Conservation (phyloP, 92 coral and sea anemone species). For the Umimayanthus kanabou region DNA sequence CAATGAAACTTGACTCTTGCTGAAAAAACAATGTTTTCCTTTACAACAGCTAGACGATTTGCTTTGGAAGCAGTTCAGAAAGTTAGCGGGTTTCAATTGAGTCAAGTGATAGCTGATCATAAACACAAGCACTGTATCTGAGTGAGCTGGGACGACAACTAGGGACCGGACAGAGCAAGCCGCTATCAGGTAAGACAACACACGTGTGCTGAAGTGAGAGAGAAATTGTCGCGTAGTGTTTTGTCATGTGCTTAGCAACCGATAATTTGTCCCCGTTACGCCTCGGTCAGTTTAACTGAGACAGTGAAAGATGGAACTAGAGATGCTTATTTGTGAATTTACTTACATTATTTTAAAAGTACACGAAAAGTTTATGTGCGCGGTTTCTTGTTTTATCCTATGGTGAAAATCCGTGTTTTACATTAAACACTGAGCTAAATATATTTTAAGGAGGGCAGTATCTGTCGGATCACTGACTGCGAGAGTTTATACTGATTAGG, state of each 20-base stretch:
- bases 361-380: neutral
- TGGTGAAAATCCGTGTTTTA: slow-evolving; percentile 34
- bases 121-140: neutral
- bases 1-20: slow-evolving; percentile 40
- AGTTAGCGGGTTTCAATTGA: neutral
- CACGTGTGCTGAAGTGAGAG: slow-evolving; percentile 34
- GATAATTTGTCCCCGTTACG: neutral
- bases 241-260: slow-evolving; percentile 41
- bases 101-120: neutral
- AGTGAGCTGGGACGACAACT: neutral
- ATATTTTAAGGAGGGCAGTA: neutral
- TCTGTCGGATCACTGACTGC: neutral
- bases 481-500: neutral
- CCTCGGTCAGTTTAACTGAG: neutral
- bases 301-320: neutral
- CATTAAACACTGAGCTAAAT: neutral
- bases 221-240: slow-evolving; percentile 11
- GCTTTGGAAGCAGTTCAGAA: slow-evolving; percentile 2
- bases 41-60: slow-evolving; percentile 21
- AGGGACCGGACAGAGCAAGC: neutral
- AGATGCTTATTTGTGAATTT: too few relatives aligned
- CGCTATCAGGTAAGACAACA: slow-evolving; percentile 5
- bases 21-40: slow-evolving; percentile 30
- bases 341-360: too few relatives aligned
- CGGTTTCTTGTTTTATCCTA: neutral